phyloP scores from a whole-genome alignment of 2,113 vertebrate genomes.

The Formicarius rufipectus region DNA sequence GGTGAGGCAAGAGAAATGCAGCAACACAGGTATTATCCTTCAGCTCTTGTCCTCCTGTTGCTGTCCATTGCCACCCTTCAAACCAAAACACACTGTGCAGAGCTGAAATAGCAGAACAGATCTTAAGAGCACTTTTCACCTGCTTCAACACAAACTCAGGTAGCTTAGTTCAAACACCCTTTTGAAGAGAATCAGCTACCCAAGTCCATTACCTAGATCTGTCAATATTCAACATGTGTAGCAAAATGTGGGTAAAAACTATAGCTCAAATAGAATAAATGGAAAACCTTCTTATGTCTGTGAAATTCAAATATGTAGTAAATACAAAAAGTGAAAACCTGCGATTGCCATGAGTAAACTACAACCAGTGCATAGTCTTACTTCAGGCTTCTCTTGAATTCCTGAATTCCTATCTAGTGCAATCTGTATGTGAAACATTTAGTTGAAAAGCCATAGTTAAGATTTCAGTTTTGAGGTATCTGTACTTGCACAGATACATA shows the following conservation, averaged over 20 bases:
- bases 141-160: not conserved
- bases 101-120: not conserved
- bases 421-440: not conserved
- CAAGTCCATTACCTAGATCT: not conserved
- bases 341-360: not conserved
- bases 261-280: not conserved
- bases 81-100: not conserved
- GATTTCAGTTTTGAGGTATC: not conserved
- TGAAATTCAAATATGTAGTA: not conserved
- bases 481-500: not conserved
- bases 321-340: not conserved
- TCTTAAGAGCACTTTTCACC: not conserved
- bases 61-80: not conserved
- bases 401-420: not conserved
- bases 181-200: not conserved
- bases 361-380: not conserved
- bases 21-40: not conserved
- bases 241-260: not conserved
- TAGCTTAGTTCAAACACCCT: not conserved
- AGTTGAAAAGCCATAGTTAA: not conserved
- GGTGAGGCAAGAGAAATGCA: not conserved
- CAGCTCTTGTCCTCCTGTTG: accelerated
- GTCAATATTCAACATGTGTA: not conserved
- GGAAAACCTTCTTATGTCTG: not conserved
- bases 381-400: not conserved